Evolutionary conservation across 2,797 vertebrate genomes (phyloP).

Genomic region (Cygnus olor): DNA sequence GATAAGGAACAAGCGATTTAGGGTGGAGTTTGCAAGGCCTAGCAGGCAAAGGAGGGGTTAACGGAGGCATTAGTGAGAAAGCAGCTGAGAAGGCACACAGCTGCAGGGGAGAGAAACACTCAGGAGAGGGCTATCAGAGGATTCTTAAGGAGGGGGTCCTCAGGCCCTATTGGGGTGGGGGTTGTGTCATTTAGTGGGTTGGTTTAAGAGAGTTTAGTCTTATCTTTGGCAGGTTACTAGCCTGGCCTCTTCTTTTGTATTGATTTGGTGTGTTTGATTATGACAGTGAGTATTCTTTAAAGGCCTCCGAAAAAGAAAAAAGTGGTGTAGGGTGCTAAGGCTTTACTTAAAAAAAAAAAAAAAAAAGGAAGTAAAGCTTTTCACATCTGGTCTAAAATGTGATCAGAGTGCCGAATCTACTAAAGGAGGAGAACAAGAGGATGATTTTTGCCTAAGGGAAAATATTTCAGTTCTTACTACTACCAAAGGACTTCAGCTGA

Average conservation of each 20-base stretch:
- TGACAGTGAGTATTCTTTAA: background rate
- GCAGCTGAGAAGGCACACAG: slow-evolving; percentile 68
- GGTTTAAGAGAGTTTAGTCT: background rate
- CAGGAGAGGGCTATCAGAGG: background rate
- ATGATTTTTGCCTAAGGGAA: background rate
- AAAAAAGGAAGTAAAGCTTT: background rate
- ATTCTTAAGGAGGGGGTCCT: background rate
- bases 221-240: background rate
- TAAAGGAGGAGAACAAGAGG: background rate
- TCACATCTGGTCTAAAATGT: background rate
- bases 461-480: background rate
- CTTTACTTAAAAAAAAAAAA: background rate
- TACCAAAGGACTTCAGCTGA: background rate
- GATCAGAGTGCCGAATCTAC: background rate
- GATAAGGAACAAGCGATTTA: background rate
- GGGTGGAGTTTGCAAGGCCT: background rate
- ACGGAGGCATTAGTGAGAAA: slow-evolving; percentile 28
- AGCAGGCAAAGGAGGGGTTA: slow-evolving; percentile 40
- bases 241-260: background rate
- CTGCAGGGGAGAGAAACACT: slow-evolving; percentile 61
- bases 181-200: background rate
- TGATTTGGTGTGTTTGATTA: background rate
- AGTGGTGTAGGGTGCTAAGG: background rate
- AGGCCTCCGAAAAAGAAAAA: background rate
- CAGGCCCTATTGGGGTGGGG: background rate